A percentile compares a stretch with the other conserved stretches of the same genome.
Evolutionary conservation across 2,113 vertebrate species (phyloP).

Genomic region (Actenoides lindsayi): DNA sequence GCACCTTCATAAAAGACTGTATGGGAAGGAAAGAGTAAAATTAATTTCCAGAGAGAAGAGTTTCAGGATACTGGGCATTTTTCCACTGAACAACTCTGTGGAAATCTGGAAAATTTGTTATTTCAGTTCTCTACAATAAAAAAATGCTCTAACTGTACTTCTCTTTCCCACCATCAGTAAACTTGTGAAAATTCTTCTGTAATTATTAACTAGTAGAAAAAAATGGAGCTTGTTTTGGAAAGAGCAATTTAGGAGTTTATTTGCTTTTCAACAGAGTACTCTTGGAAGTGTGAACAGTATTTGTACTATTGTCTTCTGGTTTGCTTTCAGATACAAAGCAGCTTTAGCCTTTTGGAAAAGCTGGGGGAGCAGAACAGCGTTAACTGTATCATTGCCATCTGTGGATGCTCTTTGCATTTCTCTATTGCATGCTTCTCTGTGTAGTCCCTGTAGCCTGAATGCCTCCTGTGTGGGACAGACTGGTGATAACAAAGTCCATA

Average conservation of each 20-base stretch:
- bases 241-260: background rate
- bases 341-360: background rate
- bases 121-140: conserved; percentile 39
- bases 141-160: background rate
- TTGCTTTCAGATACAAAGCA: conserved; percentile 15
- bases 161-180: conserved; percentile 50
- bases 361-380: background rate
- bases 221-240: conserved; percentile 39
- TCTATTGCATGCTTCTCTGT: background rate
- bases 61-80: conserved; percentile 52
- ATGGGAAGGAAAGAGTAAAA: conserved; percentile 57
- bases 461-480: background rate
- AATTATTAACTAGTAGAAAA: conserved; percentile 22
- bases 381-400: background rate
- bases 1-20: background rate
- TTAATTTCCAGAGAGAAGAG: conserved; percentile 47
- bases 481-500: background rate
- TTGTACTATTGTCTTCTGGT: conserved; percentile 36
- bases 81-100: conserved; percentile 51
- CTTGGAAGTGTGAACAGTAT: conserved; percentile 24
- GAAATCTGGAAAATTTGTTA: conserved; percentile 63
- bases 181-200: conserved; percentile 31
- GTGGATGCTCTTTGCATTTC: background rate
- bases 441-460: background rate
- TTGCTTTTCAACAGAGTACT: background rate